Evolutionary conservation across 2,797 vertebrate species (phyloP), one percentile per base, ranked within the genome.

Genomic region (Alcedo quadribrachys): DNA sequence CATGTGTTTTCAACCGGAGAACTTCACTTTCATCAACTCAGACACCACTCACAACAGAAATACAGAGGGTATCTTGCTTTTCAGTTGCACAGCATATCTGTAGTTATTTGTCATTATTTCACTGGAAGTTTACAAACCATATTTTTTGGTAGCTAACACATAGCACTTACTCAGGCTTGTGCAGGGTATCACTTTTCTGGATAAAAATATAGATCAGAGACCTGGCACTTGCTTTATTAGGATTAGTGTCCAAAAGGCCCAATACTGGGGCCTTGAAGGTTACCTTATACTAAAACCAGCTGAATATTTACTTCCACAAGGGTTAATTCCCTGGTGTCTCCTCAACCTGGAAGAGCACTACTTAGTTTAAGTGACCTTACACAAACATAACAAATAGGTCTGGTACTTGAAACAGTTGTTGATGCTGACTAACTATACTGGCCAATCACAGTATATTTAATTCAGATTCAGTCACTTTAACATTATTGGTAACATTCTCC

Each of bases 401-500:
- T 11, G 35, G 33, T 74, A 20, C 82, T 63, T 51, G 77, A 68
- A 90, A 70, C 9, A 60, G 54, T 15, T 60, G 81, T 51, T 37
- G 55, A 55, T 61, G 66, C 37, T 32, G 53, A 54, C 42, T 68
- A 74, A 62, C 43, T 71, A 9, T 30, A 63, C 43, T 5, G 4
- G 71, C 53, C 85, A 63, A 63, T 14, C 12, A 63, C 4, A 53
- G 17, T 79, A 20, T 45, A 84, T 85, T 85, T 92, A 83, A 85
- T 81, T 87, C 87, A 83, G 84, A 84, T 67, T 40, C 37, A 79
- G 87, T 89, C 93, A 85, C 22, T 82, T 95, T 67, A 94, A 89
- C 80, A 81, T 74, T 85, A 89, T 30, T 76, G 58, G 89, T 92
- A 53, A 92, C 85, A 84, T 66, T 87, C 87, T 91, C 81, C 90